Evolutionary conservation across 1,140 invertebrate genomes (phyloP).

Genomic region (Gonioctena quinquepunctata): DNA sequence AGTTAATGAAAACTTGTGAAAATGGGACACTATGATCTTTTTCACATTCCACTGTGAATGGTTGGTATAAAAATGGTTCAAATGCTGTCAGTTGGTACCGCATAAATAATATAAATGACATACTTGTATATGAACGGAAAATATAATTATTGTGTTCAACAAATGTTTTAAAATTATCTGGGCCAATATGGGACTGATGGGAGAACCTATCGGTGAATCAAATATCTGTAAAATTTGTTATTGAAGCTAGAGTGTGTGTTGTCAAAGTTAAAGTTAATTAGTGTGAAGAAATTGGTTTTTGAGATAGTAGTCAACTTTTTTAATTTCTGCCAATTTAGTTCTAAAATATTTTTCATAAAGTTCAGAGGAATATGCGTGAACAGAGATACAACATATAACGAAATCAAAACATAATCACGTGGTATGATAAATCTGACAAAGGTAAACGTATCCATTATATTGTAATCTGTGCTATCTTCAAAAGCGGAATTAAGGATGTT

Average conservation of each 20-base stretch:
- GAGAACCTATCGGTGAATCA: constrained; percentile 10
- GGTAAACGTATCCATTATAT: neutral
- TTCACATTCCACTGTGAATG: constrained; percentile 3
- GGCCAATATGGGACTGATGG: neutral
- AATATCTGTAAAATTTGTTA: too few relatives aligned
- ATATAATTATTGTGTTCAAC: neutral
- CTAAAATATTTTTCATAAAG: neutral
- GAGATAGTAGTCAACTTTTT: neutral
- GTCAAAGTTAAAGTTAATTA: too few relatives aligned
- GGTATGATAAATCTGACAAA: neutral
- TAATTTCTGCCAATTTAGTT: too few relatives aligned
- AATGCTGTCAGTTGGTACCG: too few relatives aligned
- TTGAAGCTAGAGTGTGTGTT: too few relatives aligned
- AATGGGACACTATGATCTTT: constrained; percentile 10
- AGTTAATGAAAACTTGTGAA: neutral
- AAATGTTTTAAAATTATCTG: constrained; percentile 21
- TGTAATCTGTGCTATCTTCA: neutral
- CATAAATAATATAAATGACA: constrained; percentile 20
- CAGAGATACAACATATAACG: too few relatives aligned
- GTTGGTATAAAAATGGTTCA: constrained; percentile 1
- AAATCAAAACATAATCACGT: neutral
- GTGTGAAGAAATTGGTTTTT: neutral
- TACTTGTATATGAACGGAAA: constrained; percentile 24
- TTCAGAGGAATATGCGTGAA: too few relatives aligned
- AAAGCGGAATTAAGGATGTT: neutral